Base-by-base conservation (phyloP, 2,113 vertebrate genomes). In the Misgurnus mizolepis region DNA sequence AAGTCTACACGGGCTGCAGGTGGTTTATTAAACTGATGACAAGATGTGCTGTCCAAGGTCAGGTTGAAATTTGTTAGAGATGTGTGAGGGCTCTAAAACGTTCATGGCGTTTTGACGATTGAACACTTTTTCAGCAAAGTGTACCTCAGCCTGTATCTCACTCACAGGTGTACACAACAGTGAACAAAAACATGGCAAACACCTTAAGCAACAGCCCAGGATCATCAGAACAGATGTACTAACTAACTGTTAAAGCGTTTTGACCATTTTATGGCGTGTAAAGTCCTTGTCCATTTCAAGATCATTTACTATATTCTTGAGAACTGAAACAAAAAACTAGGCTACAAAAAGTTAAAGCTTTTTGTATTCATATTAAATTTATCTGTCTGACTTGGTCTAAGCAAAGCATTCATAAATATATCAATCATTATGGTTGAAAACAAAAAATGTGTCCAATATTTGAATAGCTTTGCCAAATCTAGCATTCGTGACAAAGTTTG, bases 1-100 rank as follows among this genome's bases (percentile, higher is more conserved):
- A 67, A 61, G 66, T 84, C 64, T 55, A 72, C 68, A 64, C 17
- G 76, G 40, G 27, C 53, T 55, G 61, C 15, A 34, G 80, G 39
- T 45, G 47, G 15, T 17, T 60, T 49, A 61, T 34, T 78, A 66
- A 17, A 71, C 18, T 70, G 45, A 77, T 50, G 64, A 71, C n/a
- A 39, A 58, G 50, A 81, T 69, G 62, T 70, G 39, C 67, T 40
- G 40, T 61, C 40, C 71, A 74, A 74, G 71, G 71, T 61, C 71
- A 58, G 17, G 7, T 15, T 61, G 5, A 22, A 74, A 61, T 61
- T 14, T 43, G 39, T 41, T 14, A 61, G 56, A 14, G 56, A 18
- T 61, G 56, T 41, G 22, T 27, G 41, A 73, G 55, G 55, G 55
- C 3, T 43, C 9, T 60, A 18, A 56, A 71, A 56, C 40, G 8